A percentile compares a stretch with the other conserved stretches of the same genome.
Evolutionary conservation across 2,113 vertebrate genomes (phyloP).

Genomic region (Pithys albifrons): DNA sequence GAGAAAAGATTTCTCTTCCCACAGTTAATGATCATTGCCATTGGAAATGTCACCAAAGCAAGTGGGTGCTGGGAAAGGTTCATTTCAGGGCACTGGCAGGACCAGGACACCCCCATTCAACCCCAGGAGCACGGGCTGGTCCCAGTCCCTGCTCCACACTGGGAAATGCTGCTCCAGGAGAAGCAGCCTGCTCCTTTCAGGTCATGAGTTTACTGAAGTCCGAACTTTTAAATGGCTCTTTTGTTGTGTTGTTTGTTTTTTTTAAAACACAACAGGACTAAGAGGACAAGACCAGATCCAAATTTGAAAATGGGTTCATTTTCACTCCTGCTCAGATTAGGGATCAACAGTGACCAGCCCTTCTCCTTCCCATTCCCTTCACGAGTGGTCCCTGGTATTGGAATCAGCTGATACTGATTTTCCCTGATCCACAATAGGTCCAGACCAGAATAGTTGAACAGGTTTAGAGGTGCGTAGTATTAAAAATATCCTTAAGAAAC

Average conservation of each 20-base stretch:
- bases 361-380: constrained; percentile 16
- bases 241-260: not conserved
- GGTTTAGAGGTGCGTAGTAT: constrained; percentile 55
- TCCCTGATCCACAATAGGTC: constrained; percentile 38
- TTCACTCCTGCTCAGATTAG: not conserved
- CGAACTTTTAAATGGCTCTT: not conserved
- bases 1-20: not conserved
- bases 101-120: not conserved
- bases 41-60: not conserved
- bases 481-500: constrained; percentile 69
- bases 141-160: not conserved
- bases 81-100: not conserved
- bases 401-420: constrained; percentile 34
- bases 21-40: not conserved
- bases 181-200: not conserved
- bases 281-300: not conserved
- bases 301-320: not conserved
- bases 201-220: not conserved
- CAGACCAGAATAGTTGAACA: constrained; percentile 63
- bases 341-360: not conserved
- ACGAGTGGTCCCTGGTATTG: constrained; percentile 42
- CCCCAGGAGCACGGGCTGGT: not conserved
- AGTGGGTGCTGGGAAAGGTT: not conserved
- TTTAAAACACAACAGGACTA: not conserved
- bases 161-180: not conserved